A percentile compares a stretch with the other conserved stretches of the same genome.
Conservation (phyloP, 2,113 vertebrate genomes). For the Eptesicus fuscus region DNA sequence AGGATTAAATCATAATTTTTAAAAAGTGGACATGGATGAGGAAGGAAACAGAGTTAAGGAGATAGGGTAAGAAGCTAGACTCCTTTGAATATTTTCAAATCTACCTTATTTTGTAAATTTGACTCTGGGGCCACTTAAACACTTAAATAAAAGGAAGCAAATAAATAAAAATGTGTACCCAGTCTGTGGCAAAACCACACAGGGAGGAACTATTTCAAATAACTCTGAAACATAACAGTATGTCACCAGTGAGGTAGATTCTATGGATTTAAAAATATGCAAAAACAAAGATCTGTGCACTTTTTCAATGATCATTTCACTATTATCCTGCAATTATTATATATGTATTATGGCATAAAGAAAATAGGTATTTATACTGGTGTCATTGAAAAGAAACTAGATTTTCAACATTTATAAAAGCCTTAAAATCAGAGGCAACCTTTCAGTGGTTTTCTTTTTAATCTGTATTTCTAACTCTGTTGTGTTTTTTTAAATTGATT, state of each 20-base stretch:
- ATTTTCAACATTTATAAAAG: background rate
- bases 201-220: background rate
- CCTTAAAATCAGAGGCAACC: background rate
- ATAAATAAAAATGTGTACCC: background rate
- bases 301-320: background rate
- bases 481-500: no score
- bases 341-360: no score
- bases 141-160: background rate
- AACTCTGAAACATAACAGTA: background rate
- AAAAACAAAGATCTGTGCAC: background rate
- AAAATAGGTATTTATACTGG: background rate
- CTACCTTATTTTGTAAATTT: background rate
- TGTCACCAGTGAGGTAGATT: background rate
- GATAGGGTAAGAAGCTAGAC: background rate
- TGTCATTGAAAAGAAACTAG: background rate
- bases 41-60: background rate
- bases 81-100: background rate
- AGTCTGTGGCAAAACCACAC: background rate
- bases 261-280: background rate
- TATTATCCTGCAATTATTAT: background rate
- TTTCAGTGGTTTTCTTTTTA: background rate
- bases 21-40: background rate
- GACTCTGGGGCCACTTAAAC: background rate
- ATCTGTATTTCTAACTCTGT: background rate
- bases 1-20: background rate